Base-by-base conservation (phyloP, 2,888 invertebrate species). In the Eupeodes latifasciatus region DNA sequence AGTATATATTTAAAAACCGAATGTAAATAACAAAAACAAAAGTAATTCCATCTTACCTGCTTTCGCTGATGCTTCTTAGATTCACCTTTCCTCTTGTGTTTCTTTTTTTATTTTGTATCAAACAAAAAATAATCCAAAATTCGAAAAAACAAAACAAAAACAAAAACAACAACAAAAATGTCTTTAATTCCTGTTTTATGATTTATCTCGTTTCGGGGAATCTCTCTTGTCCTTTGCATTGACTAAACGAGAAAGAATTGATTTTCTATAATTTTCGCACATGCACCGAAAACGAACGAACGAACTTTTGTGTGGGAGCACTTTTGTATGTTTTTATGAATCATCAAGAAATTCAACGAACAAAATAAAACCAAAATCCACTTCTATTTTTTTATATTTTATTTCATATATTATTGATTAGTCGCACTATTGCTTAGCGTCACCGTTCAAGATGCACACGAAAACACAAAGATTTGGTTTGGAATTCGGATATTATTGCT, bases 321-420 rank as follows among this genome's bases (percentile, higher is more conserved):
- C 86, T 87, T 72, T 40, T n/a, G 40, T 53, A 16, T 53, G 53
- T 16, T 71, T 14, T 47, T 62, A 88, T 88, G 88, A 88, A 78
- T 88, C 88, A 88, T 85, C 88, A 47, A 81, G 55, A 10, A 59
- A 3, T 59, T 83, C 51, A 12, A 51, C 51, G 61, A 59, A 36
- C 66, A 82, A 75, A 69, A 69, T 34, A 77, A 78, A 61, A 76
- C 62, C 62, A 78, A 74, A 64, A 79, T 71, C 53, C 66, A 76
- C 61, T 80, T 59, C 12, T 64, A 71, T 34, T 74, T 2, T 49
- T 74, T 69, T 57, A 66, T 40, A 36, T 49, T n/a, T n/a, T 84
- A 57, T 27, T 57, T 57, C 19, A 27, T 27, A 27, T 55, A 19
- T 14, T 59, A 88, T 88, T 85, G 88, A 88, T 88, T 88, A 85